Base-by-base conservation (phyloP, 2,113 vertebrate species). In the Bungarus multicinctus region DNA sequence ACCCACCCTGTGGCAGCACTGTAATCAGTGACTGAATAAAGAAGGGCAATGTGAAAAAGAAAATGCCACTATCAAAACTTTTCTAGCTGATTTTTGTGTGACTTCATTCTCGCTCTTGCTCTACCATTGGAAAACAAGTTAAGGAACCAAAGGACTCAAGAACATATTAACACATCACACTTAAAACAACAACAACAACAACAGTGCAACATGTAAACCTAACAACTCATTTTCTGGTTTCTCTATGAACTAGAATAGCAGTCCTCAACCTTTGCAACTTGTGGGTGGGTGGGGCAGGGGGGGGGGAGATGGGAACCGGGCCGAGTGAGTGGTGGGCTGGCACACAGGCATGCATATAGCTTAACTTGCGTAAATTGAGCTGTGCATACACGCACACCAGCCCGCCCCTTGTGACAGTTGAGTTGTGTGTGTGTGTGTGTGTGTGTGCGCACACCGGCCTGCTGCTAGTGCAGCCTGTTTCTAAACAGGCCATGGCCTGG, bases 281-380 rank as follows among this genome's bases (percentile, higher is more conserved):
- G 23, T 2, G 23, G 23, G 22, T 20, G 23, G 25, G 2, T 53
- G 52, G 52, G 52, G 52, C 14, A n/a, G 12, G 52, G 2, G 52
- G 52, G 3, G 8, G 57, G 57, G 25, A 58, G 25, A 60, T 8
- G 8, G 57, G 57, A 58, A 58, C 23, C 1, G 9, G 25, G 25
- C 58, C 9, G 8, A 1, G 25, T 27, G 58, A 58, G 2, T 25
- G 23, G 8, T 25, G 23, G 22, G 23, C 23, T 58, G 57, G 57
- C 57, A 58, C 7, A 1, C 9, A 60, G 58, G 25, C 3, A 0
- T 0, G 1, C 25, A 27, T 27, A 60, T 1, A 60, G 58, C 2
- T 60, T 27, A 60, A 27, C 58, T 60, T 60, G 58, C 8, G 1
- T 60, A 60, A 60, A 8, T 60, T 27, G 57, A 60, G 8, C 25